Evolutionary conservation across 2,797 vertebrate genomes (phyloP), one percentile per base, ranked within the genome.

Genomic region (Lagodon rhomboides): DNA sequence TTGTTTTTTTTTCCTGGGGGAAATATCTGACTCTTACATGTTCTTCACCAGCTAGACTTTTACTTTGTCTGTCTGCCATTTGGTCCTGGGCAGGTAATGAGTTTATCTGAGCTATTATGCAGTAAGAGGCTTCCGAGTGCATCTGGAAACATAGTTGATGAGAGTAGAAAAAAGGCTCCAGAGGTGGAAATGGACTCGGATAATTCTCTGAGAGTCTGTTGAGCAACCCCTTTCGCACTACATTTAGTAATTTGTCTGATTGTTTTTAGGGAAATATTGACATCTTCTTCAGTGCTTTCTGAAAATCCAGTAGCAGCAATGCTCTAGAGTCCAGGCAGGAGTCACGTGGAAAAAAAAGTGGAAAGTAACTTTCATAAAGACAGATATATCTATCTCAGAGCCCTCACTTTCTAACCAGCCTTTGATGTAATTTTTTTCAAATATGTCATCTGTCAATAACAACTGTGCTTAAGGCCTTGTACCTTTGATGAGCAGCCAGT

Each of bases 361-460:
- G 22, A 30, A 59, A 53, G 23, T 12, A 80, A 58, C 4, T 75
- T 23, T 59, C 22, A 69, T 58, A 16, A 50, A 73, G 20, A 34
- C 43, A 56, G 65, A 34, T 43, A 27, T 59, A 34, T 82, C 73
- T 60, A 68, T 80, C 81, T 77, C 43, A 46, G n/a, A 38, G n/a
- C 27, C 20, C 15, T 22, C 51, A 41, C 53, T 75, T 59, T 73
- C 62, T 56, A 46, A 62, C 38, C 44, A 38, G 16, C 30, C 59
- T 84, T 85, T 88, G 74, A 86, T 77, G 67, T 73, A 2, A 15
- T 27, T 59, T 47, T 41, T 75, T 25, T 65, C n/a, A 51, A 70
- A 87, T 85, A 87, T 73, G 83, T 76, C 79, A 87, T 85, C 80
- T 80, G 75, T 91, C 87, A 90, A 85, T 91, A 90, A 73, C 55